A percentile compares a stretch with the other conserved stretches of the same genome.
phyloP scores from a whole-genome alignment of 2,113 vertebrate species.

The Eulacestoma nigropectus region DNA sequence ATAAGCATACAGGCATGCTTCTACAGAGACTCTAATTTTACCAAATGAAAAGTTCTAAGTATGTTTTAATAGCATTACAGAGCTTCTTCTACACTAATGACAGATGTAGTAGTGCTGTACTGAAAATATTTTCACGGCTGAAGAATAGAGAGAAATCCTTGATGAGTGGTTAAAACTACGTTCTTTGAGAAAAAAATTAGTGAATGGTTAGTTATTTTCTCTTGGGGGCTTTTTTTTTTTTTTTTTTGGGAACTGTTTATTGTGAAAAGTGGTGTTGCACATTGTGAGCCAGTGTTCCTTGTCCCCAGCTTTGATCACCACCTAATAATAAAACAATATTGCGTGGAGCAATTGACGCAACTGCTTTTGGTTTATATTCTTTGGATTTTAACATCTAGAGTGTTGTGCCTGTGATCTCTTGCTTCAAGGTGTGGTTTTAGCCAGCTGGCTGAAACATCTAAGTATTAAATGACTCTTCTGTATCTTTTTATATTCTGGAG shows the following conservation, averaged over 20 bases:
- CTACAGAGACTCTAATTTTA: neutral
- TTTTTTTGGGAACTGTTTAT: neutral
- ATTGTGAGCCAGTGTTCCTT: neutral
- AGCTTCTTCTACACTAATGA: neutral
- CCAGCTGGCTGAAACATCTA: neutral
- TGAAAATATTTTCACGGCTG: neutral
- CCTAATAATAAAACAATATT: neutral
- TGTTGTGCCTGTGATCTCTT: neutral
- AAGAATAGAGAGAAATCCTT: neutral
- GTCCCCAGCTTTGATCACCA: neutral
- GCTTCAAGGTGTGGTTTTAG: constrained; percentile 21
- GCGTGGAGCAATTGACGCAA: neutral
- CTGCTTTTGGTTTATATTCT: neutral
- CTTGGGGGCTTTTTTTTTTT: neutral
- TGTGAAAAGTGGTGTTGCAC: neutral
- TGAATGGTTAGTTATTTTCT: neutral
- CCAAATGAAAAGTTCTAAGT: neutral
- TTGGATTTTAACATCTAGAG: neutral
- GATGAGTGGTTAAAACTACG: neutral
- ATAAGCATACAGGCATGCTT: neutral
- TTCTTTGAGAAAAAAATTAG: neutral
- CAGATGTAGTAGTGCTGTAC: neutral
- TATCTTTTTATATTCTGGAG: neutral
- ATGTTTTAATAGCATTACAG: neutral
- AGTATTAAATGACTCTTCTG: neutral